Conservation (phyloP, 2,888 invertebrate genomes). For the Caradrina clavipalpis region DNA sequence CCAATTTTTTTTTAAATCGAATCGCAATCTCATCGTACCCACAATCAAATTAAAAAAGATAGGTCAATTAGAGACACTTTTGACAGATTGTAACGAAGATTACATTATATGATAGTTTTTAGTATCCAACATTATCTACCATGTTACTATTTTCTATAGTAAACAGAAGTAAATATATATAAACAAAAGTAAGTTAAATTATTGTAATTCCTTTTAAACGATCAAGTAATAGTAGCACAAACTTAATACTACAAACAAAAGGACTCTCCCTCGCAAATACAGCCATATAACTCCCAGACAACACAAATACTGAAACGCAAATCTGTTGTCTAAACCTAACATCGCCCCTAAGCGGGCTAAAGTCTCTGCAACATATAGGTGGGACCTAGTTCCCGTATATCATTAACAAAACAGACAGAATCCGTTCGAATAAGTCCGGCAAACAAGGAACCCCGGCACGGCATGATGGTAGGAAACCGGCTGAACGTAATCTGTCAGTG, state of each 20-base stretch:
- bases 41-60: too few relatives aligned
- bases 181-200: not conserved
- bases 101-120: too few relatives aligned
- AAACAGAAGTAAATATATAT: too few relatives aligned
- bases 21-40: too few relatives aligned
- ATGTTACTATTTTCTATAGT: too few relatives aligned
- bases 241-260: conserved; percentile 12
- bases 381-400: conserved; percentile 49
- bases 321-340: conserved; percentile 52
- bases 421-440: conserved; percentile 52
- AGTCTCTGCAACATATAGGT: conserved; percentile 50
- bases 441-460: conserved; percentile 52
- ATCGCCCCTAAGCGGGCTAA: conserved; percentile 32
- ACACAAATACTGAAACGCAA: conserved; percentile 51
- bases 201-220: not conserved
- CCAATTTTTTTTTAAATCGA: too few relatives aligned
- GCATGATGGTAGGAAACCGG: conserved; percentile 48
- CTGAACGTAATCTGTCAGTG: conserved; percentile 58
- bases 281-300: conserved; percentile 27
- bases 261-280: conserved; percentile 28
- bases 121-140: too few relatives aligned
- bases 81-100: too few relatives aligned
- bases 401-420: conserved; percentile 52
- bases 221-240: not conserved
- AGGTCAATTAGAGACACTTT: too few relatives aligned